A percentile compares a stretch with the other conserved stretches of the same genome.
Conservation (phyloP, 2,888 invertebrate species). For the Dysmachus trigonus region DNA sequence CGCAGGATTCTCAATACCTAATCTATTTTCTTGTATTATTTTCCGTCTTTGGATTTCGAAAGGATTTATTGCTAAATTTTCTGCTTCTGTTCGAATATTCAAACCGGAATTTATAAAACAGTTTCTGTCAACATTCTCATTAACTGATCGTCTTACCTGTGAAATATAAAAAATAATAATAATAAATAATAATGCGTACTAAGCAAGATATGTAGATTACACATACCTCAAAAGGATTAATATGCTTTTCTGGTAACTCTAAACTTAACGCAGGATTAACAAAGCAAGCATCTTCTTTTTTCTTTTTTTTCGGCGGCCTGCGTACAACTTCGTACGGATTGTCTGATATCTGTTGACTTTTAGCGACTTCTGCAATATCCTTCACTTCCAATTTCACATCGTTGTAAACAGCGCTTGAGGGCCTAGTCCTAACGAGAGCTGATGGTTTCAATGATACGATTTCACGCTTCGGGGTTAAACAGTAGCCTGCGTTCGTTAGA, state of each 20-base stretch:
- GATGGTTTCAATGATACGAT: constrained; percentile 55
- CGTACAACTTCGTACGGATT: constrained; percentile 63
- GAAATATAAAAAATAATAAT: neutral
- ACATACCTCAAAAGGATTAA: constrained; percentile 63
- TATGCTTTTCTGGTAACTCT: constrained; percentile 60
- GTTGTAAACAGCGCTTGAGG: constrained; percentile 48
- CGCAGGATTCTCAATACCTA: constrained; percentile 54
- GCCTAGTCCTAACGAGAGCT: neutral
- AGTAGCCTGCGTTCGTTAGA: constrained; percentile 59
- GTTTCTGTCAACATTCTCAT: constrained; percentile 48
- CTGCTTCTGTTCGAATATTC: constrained; percentile 59
- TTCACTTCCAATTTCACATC: constrained; percentile 59
- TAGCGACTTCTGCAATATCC: constrained; percentile 58
- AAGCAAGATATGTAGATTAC: neutral
- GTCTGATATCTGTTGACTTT: constrained; percentile 41
- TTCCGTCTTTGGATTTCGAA: constrained; percentile 60
- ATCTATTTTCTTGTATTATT: constrained; percentile 29
- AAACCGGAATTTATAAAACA: constrained; percentile 61
- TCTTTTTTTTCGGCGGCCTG: constrained; percentile 63
- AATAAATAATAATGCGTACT: neutral
- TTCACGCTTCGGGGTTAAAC: constrained; percentile 61
- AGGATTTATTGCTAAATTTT: constrained; percentile 58
- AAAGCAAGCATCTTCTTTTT: constrained; percentile 59
- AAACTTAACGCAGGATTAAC: constrained; percentile 63
- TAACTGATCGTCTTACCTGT: neutral